Evolutionary conservation across 2,888 invertebrate genomes (phyloP).

Genomic region (Pyralis farinalis): DNA sequence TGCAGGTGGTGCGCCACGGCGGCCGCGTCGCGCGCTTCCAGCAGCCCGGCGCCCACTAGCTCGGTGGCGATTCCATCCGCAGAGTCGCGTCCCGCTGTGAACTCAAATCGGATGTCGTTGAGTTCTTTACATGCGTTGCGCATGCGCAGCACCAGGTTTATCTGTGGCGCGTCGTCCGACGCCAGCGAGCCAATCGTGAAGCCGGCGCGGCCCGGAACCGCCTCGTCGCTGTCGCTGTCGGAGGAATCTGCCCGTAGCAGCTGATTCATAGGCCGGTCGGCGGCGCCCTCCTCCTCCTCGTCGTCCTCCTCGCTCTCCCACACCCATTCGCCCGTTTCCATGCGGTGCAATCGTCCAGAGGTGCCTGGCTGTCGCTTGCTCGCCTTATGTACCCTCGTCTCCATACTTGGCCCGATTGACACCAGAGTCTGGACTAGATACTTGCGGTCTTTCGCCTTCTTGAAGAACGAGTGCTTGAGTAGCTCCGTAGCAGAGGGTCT

Average conservation of each 20-base stretch:
- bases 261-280: slow-evolving; percentile 83
- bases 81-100: slow-evolving; percentile 94
- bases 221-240: slow-evolving; percentile 78
- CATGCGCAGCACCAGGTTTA: slow-evolving; percentile 94
- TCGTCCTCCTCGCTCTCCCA: slow-evolving; percentile 98
- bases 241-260: slow-evolving; percentile 82
- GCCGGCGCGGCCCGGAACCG: slow-evolving; percentile 35
- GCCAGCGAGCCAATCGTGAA: slow-evolving; percentile 59
- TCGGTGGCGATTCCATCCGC: slow-evolving; percentile 98
- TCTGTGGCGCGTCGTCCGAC: slow-evolving; percentile 73
- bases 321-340: slow-evolving; percentile 98
- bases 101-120: slow-evolving; percentile 99
- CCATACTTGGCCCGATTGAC: slow-evolving; percentile 92
- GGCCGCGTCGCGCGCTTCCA: slow-evolving; percentile 94
- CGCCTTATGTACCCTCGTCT: slow-evolving; percentile 94
- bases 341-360: slow-evolving; percentile 92
- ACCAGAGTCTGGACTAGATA: slow-evolving; percentile 93
- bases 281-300: slow-evolving; percentile 75
- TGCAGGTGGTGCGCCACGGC: slow-evolving; percentile 97
- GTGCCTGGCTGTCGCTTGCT: slow-evolving; percentile 92
- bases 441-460: slow-evolving; percentile 97
- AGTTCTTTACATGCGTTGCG: slow-evolving; percentile 95
- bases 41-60: slow-evolving; percentile 97
- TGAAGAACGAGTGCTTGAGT: slow-evolving; percentile 98
- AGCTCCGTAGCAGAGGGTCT: slow-evolving; percentile 98